Base-by-base conservation (phyloP, 2,113 vertebrate species). In the Ranitomeya imitator region DNA sequence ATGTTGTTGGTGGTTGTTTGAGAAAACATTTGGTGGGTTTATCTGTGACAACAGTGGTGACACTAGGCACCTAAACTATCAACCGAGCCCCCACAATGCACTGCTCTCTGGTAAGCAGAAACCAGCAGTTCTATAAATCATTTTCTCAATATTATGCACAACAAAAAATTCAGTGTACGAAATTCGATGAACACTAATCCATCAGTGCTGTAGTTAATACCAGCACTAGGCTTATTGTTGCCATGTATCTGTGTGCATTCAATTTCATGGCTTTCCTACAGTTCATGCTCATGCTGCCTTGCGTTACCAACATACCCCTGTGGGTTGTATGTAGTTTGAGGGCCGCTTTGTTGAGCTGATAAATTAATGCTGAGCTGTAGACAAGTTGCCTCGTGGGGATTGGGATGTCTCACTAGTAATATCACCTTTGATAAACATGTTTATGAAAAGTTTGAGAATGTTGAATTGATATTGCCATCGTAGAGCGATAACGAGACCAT, bases 211-310 rank as follows among this genome's bases (percentile, higher is more conserved):
- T 69, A 23, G 11, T 51, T 55, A 69, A 84, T 54, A 55, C 15
- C 11, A 55, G 16, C 45, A 1, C 51, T 3, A 10, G 45, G 21
- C 18, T n/a, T 12, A 85, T 74, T 45, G 55, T 63, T 78, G 76
- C 21, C 57, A 26, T 57, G 63, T 10, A 37, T 87, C 77, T 16
- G 61, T 80, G 85, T 87, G 63, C 86, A 80, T 87, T 69, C 77
- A 71, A 87, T 87, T 87, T 80, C 77, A 80, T 87, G 86, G 86
- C 52, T 80, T n/a, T 52, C 23, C 61, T 59, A 16, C 21, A 54
- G 61, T 79, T 79, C 37, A 86, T 79, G 63, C 63, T 87, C 31
- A 69, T 21, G 51, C 26, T 80, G 51, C 9, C n/a, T 19, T 19
- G 14, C 26, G 60, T 80, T 86, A 63, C 31, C 74, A 16, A 18